Base-by-base conservation (phyloP, 23 tunicate genomes). In the Trididemnum nubilum region DNA sequence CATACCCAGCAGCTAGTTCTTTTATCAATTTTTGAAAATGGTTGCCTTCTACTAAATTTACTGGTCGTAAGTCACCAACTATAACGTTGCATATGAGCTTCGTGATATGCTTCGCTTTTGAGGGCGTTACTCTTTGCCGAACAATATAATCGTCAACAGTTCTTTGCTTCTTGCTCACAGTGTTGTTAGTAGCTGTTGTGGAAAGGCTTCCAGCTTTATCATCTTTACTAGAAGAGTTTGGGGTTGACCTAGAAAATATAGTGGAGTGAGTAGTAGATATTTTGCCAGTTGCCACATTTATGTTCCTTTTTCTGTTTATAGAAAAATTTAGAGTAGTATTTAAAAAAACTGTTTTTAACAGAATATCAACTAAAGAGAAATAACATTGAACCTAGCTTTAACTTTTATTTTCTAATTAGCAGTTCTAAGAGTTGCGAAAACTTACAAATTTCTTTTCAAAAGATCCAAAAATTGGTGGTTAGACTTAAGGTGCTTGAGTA, bases 1-100 rank as follows among this genome's bases (percentile, higher is more conserved):
- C 24, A n/a, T 63, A 63, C 24, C 69, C 69, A 21, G 69, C 25
- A 63, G 25, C 69, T 15, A 63, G 69, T 63, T 21, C 69, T 21
- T 63, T 22, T 15, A 63, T 63, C 5, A 63, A 63, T 7, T 18
- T n/a, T 63, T 63, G 19, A 63, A 63, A 63, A 24, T 63, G 5
- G 69, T 22, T 4, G 25, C 69, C 69, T 63, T 63, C 69, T 21
- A 63, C 69, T 4, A 63, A 15, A 24, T n/a, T 63, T 15, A 63
- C n/a, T 63, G 69, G 69, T 21, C 69, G 25, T 26, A 63, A 15
- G n/a, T 63, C 69, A 4, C 24, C 69, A 15, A 63, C 24, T 15
- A 63, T 63, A 5, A 63, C 28, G 27, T 63, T 63, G 69, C 25
- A 15, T 5, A 63, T 63, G 7, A 63, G 25, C 25, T 63, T 22